Conservation (phyloP, 2,888 invertebrate species). For the Elaeidobius kamerunicus region DNA sequence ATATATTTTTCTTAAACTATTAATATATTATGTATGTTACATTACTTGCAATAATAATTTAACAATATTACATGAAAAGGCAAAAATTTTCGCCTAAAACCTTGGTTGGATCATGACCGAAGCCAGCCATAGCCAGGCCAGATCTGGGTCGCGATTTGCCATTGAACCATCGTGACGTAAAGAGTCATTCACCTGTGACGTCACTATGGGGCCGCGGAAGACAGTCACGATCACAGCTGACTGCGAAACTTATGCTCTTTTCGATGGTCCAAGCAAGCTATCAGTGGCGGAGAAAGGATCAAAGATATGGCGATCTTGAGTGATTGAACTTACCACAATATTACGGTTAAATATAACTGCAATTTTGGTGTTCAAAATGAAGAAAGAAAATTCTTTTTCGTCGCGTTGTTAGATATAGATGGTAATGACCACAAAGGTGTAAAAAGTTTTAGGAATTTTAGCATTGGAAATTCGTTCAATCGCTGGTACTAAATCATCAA, state of each 20-base stretch:
- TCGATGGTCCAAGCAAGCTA: constrained; percentile 21
- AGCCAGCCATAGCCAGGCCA: constrained; percentile 25
- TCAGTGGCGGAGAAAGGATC: constrained; percentile 21
- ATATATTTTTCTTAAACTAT: constrained; percentile 1
- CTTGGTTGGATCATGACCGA: constrained; percentile 30
- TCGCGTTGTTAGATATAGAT: too few species aligned
- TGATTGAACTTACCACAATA: too few species aligned
- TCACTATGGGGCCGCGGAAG: constrained; percentile 48
- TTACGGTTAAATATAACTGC: too few species aligned
- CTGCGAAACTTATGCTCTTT: constrained; percentile 33
- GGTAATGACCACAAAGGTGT: too few species aligned
- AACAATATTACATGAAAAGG: too few species aligned
- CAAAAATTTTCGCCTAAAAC: constrained; percentile 21
- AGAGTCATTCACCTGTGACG: constrained; percentile 52
- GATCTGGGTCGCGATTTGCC: constrained; percentile 52
- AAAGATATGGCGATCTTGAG: not conserved
- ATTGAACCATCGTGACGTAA: constrained; percentile 52
- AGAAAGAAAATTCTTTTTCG: too few species aligned
- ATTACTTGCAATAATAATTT: too few species aligned
- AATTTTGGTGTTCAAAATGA: too few species aligned
- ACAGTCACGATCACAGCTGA: constrained; percentile 35
- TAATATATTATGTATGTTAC: too few species aligned
- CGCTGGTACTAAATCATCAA: too few species aligned
- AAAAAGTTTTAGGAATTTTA: too few species aligned
- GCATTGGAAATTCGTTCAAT: too few species aligned